phyloP scores from a whole-genome alignment of 1,140 invertebrate genomes.

The Cheumatopsyche charites region DNA sequence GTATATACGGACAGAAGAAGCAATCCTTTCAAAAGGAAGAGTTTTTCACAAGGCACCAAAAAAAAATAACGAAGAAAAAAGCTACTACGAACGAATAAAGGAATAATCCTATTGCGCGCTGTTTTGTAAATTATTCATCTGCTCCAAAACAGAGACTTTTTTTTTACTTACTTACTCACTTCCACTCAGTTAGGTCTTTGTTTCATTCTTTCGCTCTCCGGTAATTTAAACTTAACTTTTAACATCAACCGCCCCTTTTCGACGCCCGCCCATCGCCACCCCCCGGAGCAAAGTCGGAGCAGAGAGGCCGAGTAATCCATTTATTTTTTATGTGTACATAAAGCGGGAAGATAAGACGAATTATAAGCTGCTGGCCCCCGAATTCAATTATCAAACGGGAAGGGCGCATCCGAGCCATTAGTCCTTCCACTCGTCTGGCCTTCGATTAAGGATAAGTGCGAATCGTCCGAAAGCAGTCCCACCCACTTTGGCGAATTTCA shows the following conservation, averaged over 20 bases:
- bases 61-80: no score
- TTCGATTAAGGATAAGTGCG: constrained; percentile 36
- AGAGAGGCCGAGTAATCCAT: constrained; percentile 15
- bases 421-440: constrained; percentile 38
- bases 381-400: constrained; percentile 36
- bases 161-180: neutral
- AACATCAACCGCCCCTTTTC: constrained; percentile 18
- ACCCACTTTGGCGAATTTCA: neutral
- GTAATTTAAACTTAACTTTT: constrained; percentile 34
- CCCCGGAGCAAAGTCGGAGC: neutral
- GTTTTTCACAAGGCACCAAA: no score
- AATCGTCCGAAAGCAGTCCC: constrained; percentile 11
- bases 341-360: constrained; percentile 35
- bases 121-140: constrained; percentile 33
- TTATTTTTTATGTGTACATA: constrained; percentile 26
- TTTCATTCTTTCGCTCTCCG: constrained; percentile 6
- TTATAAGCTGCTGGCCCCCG: constrained; percentile 27
- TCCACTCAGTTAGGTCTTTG: constrained; percentile 4
- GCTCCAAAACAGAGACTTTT: constrained; percentile 24
- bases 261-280: neutral
- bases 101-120: constrained; percentile 30
- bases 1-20: no score
- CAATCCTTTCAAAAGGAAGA: no score
- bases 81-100: constrained; percentile 5
- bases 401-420: constrained; percentile 39